Base-by-base conservation (phyloP, 2,797 vertebrate species). In the Acomys russatus region DNA sequence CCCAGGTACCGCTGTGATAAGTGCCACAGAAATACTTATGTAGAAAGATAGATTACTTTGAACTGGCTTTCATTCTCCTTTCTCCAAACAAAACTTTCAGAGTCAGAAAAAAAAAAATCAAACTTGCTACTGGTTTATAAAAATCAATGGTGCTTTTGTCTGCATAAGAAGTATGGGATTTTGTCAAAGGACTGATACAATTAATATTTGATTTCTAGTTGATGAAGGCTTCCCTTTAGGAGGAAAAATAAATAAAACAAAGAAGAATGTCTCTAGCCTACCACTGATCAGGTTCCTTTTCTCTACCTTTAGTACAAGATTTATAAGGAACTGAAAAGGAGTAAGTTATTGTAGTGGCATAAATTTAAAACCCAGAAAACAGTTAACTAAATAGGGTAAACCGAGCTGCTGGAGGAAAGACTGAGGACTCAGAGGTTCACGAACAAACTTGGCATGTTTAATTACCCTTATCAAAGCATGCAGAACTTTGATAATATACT, bases 381-480 rank as follows among this genome's bases (percentile, higher is more conserved):
- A 64, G 85, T 94, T 88, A 96, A 96, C 5, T 64, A 71, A 98
- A 66, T n/a, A 22, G 2, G 49, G 10, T 38, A 96, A 44, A 77
- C 14, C 23, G 90, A 97, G 90, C 2, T 3, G 94, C 66, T 92
- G 22, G 35, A 1, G 38, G 64, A 94, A 88, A 38, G 87, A 94
- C 64, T 90, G 71, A 68, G 96, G 87, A 97, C 92, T 97, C 64
- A 68, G 94, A 91, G 87, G 94, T 95, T 33, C 90, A 94, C 96
- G 98, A 98, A 98, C 96, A 98, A 98, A 98, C 94, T 98, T 97
- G 98, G 98, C 98, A 98, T 98, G 70, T 97, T 98, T 98, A 98
- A 99, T 98, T 98, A 98, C 94, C 92, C 97, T 90, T 98, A 98
- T 98, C 98, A 98, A 98, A 98, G 97, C 93, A 94, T 94, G 82